Evolutionary conservation across 2,113 vertebrate genomes (phyloP).

Genomic region (Macaca fascicularis): T2T-MFA8v1.1 NC_088377.1:45922501-45923000

Average conservation of each 20-base stretch:
- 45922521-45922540: no score
- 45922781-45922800: neutral
- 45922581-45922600: no score
- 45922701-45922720: neutral
- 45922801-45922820: neutral
- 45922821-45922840: neutral
- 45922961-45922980: neutral
- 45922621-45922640: no score
- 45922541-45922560: no score
- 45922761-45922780: neutral
- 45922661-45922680: no score
- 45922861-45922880: rapidly evolving
- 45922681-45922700: no score
- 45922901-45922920: neutral
- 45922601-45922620: neutral
- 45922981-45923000: neutral
- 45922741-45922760: rapidly evolving
- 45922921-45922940: neutral
- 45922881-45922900: neutral
- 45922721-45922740: neutral
- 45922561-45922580: no score
- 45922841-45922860: neutral
- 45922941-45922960: neutral
- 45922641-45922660: no score
- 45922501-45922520: no score